Percentiles rank a stretch among this genome's conserved stretches.
phyloP scores from a whole-genome alignment of 2,113 vertebrate genomes.

The Cheilinus undulatus region DNA sequence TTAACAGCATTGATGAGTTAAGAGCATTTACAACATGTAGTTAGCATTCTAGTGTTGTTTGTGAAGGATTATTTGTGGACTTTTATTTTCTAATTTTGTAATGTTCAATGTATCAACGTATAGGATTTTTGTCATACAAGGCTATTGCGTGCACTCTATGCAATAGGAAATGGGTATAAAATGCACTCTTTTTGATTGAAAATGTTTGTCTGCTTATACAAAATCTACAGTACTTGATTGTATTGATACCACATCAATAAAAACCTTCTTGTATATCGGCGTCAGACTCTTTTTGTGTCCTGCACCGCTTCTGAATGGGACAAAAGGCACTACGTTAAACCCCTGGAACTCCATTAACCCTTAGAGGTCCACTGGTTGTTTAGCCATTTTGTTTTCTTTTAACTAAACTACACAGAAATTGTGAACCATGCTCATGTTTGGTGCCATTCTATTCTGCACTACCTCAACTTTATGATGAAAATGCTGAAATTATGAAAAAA shows the following conservation, averaged over 20 bases:
- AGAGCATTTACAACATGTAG: conserved; percentile 79
- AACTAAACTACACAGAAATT: too few relatives aligned
- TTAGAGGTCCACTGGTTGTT: too few relatives aligned
- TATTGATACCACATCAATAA: conserved; percentile 96
- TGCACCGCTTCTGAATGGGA: too few relatives aligned
- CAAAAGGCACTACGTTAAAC: too few relatives aligned
- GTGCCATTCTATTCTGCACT: too few relatives aligned
- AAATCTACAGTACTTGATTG: conserved; percentile 92
- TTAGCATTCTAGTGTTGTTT: conserved; percentile 81
- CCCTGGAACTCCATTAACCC: too few relatives aligned
- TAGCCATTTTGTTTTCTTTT: too few relatives aligned
- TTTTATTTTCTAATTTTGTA: conserved; percentile 80
- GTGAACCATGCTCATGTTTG: too few relatives aligned
- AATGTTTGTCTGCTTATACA: conserved; percentile 89
- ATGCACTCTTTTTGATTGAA: conserved; percentile 91
- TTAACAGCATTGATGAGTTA: conserved; percentile 80
- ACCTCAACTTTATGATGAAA: too few relatives aligned
- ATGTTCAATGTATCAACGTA: conserved; percentile 80
- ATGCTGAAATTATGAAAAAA: too few relatives aligned
- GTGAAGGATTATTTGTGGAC: conserved; percentile 80
- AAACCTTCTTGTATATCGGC: conserved; percentile 80
- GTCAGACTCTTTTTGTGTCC: conserved; percentile 38
- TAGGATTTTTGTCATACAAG: conserved; percentile 83
- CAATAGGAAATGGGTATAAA: conserved; percentile 90
- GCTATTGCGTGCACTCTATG: conserved; percentile 88